Conservation (phyloP, 2,888 invertebrate genomes). For the Spodoptera picta region DNA sequence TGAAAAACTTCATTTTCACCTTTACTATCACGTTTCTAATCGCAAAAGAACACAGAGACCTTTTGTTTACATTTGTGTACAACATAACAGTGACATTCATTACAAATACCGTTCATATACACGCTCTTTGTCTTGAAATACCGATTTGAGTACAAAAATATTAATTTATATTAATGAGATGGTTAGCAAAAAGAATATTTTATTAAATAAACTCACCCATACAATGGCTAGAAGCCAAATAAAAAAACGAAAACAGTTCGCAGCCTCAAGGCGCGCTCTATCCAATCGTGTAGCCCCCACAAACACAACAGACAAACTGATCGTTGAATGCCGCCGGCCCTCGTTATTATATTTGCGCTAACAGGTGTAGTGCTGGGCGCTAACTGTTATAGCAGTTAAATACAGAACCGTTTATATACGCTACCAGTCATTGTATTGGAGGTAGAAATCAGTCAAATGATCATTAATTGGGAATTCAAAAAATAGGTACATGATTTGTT, state of each 20-base stretch:
- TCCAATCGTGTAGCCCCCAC: conserved; percentile 71
- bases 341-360: conserved; percentile 75
- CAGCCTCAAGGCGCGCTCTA: conserved; percentile 80
- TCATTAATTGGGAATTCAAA: no score
- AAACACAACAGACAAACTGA: conserved; percentile 81
- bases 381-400: conserved; percentile 19
- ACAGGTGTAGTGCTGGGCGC: conserved; percentile 57
- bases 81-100: conserved; percentile 36
- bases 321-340: conserved; percentile 71
- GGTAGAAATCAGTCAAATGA: no score
- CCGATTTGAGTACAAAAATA: conserved; percentile 1
- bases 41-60: conserved; percentile 22
- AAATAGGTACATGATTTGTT: no score
- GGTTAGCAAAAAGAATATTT: conserved; percentile 27
- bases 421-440: no score
- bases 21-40: neutral
- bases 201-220: conserved; percentile 82
- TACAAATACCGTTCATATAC: conserved; percentile 43
- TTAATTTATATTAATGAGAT: conserved; percentile 18
- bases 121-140: conserved; percentile 45
- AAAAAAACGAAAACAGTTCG: conserved; percentile 86
- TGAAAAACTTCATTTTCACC: no score
- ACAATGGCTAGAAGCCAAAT: conserved; percentile 90
- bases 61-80: conserved; percentile 56
- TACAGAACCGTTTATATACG: conserved; percentile 18